Base-by-base conservation (phyloP, 2,797 vertebrate genomes). In the Cynopterus sphinx region DNA sequence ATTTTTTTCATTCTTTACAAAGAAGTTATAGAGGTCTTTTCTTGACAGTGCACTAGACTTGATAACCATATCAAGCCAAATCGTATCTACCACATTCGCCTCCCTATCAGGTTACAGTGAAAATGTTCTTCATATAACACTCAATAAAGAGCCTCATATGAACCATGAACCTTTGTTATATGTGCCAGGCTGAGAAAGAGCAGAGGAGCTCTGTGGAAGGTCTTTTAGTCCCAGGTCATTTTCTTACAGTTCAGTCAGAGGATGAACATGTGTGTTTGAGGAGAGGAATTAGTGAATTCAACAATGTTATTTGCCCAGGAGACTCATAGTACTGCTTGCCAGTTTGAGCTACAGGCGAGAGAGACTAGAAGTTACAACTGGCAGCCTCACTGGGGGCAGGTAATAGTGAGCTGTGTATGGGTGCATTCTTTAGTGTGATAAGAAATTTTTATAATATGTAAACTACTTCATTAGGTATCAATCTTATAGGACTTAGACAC, bases 111-210 rank as follows among this genome's bases (percentile, higher is more conserved):
- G 90, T 98, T 98, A 93, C 87, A 6, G 11, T 94, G n/a, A 96
- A 95, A 98, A 95, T 49, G 13, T 92, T 86, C 49, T 97, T 91
- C 88, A 95, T 96, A 24, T 95, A 97, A 90, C 93, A 97, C 94
- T 98, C 98, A 97, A 81, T 97, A 98, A 98, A 97, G 92, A 96
- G 88, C 96, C 90, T 98, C 96, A 95, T 95, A 96, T 90, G 77
- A 91, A 78, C 33, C 61, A 78, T 97, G 98, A 98, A 97, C 61
- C 36, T 96, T 96, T 41, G 5, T 39, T 97, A 59, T 7, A 4
- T 94, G 89, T 98, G 96, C 95, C 97, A 98, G 95, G 87, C 87
- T 95, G 84, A 92, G 81, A 95, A 97, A 96, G 36, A 97, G 97
- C 90, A 94, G 91, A 95, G 95, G 84, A 97, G 41, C 13, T 94